phyloP scores from a whole-genome alignment of 2,113 vertebrate genomes.

The Caloenas nicobarica region DNA sequence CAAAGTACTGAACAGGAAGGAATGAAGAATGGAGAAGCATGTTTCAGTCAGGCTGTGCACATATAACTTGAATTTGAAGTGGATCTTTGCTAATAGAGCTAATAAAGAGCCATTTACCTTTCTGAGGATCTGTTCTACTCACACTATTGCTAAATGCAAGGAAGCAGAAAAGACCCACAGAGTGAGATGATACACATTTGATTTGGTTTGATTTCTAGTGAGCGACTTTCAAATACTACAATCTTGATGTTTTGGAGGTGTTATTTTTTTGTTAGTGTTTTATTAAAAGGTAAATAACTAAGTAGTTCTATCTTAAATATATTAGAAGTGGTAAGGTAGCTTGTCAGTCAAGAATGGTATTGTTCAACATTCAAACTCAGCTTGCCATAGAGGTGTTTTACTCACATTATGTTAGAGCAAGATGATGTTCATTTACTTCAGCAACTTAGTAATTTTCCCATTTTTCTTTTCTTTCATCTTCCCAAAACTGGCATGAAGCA shows the following conservation, averaged over 20 bases:
- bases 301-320: not conserved
- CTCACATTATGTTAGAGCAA: not conserved
- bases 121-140: not conserved
- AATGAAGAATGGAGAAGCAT: not conserved
- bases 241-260: not conserved
- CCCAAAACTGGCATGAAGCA: not conserved
- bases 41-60: not conserved
- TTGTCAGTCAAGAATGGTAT: not conserved
- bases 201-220: not conserved
- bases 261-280: not conserved
- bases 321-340: not conserved
- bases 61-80: not conserved
- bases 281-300: not conserved
- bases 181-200: not conserved
- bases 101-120: not conserved
- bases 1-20: not conserved
- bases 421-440: not conserved
- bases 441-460: not conserved
- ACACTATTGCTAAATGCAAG: not conserved
- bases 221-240: not conserved
- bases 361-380: not conserved
- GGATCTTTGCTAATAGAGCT: not conserved
- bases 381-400: not conserved
- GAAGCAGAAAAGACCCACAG: not conserved
- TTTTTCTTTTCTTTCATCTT: not conserved